Base-by-base conservation (phyloP, 37 sponge, comb jelly and placozoan species). In the Geodia barretti region DNA sequence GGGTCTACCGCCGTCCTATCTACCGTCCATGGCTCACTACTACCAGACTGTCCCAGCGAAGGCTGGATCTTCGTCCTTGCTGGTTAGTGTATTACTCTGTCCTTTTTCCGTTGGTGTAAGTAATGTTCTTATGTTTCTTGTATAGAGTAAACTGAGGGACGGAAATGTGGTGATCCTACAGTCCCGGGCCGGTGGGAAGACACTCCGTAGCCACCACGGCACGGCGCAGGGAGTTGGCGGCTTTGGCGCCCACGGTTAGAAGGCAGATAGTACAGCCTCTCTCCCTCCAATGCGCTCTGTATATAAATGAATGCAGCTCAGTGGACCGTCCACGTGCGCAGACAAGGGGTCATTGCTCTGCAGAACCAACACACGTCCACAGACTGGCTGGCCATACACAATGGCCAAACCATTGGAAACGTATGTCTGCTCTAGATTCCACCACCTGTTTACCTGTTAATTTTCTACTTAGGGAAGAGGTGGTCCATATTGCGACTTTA, bases 401-500 rank as follows among this genome's bases (percentile, higher is more conserved):
- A 92, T 5, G 80, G 66, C 20, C 61, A 75, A n/a, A 64, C 83
- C 28, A 79, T 73, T 80, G 90, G 90, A 73, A 64, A 34, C 1
- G 92, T 92, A 70, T 54, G 84, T 63, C 4, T 8, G 7, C 31
- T 21, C 23, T 31, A 5, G 11, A 47, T 47, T 14, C 14, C 14
- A 17, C 54, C 14, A 23, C n/a, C 24, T 71, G 28, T 74, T 11
- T 28, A 23, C 28, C 8, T 19, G 9, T 74, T 21, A 23, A n/a
- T 32, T 68, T 28, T 65, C 28, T 66, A 19, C 39, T 8, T 64
- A 89, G 90, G 90, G 81, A 40, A 42, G 64, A 33, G 85, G 85
- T 24, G 90, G 85, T 38, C 90, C 90, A 5, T 84, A 74, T 59
- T 79, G 85, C 73, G 85, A 89, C 30, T 89, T 89, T 37, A 40